Evolutionary conservation across 2,888 invertebrate species (phyloP).

Genomic region (Ennomos fuscantarius): DNA sequence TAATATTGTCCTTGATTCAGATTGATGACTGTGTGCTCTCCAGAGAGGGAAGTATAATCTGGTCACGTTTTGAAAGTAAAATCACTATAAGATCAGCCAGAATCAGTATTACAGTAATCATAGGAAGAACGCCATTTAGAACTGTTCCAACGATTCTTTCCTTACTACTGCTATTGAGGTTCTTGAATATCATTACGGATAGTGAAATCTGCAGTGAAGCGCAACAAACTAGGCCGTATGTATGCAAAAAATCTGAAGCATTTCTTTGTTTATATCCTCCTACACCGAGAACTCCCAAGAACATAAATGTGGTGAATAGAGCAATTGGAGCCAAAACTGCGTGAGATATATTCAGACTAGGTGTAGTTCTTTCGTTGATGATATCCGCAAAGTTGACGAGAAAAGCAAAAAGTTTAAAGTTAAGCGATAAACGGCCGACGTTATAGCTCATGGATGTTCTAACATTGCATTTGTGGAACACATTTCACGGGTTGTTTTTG

Average conservation of each 20-base stretch:
- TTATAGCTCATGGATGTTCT: conserved; percentile 53
- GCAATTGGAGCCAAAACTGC: conserved; percentile 63
- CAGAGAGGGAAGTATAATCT: too few species aligned
- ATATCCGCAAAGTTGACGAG: conserved; percentile 65
- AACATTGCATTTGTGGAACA: conserved; percentile 28
- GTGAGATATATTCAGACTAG: conserved; percentile 54
- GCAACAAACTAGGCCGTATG: conserved; percentile 60
- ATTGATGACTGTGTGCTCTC: too few species aligned
- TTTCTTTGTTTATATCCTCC: conserved; percentile 40
- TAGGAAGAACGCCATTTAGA: conserved; percentile 66
- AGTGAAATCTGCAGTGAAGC: conserved; percentile 51
- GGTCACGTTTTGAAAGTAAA: conserved; percentile 53
- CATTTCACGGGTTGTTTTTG: conserved; percentile 47
- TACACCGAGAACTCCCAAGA: conserved; percentile 55
- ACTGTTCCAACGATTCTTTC: conserved; percentile 43
- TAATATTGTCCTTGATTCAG: too few species aligned
- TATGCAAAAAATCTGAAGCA: conserved; percentile 60
- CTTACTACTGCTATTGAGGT: conserved; percentile 35
- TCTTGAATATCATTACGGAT: conserved; percentile 55
- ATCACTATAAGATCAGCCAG: conserved; percentile 61
- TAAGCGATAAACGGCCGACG: conserved; percentile 51
- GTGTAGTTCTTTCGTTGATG: conserved; percentile 66
- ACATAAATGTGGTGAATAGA: conserved; percentile 60
- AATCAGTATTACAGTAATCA: conserved; percentile 58
- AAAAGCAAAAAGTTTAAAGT: conserved; percentile 58